These are phyloP conservation scores for Pogoniulus pusillus DNA, from an alignment of 2,797 vertebrate genomes.

Conservation along the genomic window DNA sequence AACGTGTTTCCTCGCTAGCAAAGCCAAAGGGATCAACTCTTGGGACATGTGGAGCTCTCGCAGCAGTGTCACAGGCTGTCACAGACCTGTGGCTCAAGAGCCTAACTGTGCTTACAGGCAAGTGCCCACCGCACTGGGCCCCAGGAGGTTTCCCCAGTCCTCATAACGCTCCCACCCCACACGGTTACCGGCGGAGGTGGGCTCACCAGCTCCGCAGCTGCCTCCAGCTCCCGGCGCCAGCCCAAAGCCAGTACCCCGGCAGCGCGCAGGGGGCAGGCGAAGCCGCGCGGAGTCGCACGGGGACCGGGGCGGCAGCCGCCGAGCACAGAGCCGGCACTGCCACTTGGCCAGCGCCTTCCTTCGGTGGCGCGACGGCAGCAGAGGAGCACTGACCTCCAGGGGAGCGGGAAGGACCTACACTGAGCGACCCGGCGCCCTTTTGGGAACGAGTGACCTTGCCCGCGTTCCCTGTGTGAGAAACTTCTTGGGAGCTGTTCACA, in stretches of 20 bases:
- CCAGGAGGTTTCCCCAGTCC: accelerated
- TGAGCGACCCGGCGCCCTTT: neutral
- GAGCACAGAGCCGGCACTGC: neutral
- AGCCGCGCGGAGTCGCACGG: neutral
- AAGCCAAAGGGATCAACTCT: neutral
- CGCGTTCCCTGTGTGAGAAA: accelerated
- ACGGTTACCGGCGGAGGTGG: too few relatives aligned
- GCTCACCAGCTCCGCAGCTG: neutral
- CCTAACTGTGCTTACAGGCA: accelerated
- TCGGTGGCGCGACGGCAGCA: neutral
- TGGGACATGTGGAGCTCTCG: neutral
- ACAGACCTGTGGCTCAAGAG: neutral
- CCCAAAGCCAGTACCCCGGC: neutral
- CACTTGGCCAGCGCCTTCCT: neutral
- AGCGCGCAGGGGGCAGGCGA: neutral
- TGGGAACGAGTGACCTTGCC: neutral
- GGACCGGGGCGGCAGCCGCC: accelerated
- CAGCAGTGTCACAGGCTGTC: accelerated
- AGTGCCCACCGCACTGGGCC: neutral
- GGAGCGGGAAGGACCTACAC: too few relatives aligned
- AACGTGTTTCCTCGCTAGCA: accelerated
- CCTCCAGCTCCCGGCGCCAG: too few relatives aligned
- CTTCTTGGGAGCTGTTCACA: neutral
- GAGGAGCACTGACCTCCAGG: too few relatives aligned
- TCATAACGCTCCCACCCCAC: too few relatives aligned